Conservation (phyloP, 2,888 invertebrate genomes). For the Leptopterna dolabrata region DNA sequence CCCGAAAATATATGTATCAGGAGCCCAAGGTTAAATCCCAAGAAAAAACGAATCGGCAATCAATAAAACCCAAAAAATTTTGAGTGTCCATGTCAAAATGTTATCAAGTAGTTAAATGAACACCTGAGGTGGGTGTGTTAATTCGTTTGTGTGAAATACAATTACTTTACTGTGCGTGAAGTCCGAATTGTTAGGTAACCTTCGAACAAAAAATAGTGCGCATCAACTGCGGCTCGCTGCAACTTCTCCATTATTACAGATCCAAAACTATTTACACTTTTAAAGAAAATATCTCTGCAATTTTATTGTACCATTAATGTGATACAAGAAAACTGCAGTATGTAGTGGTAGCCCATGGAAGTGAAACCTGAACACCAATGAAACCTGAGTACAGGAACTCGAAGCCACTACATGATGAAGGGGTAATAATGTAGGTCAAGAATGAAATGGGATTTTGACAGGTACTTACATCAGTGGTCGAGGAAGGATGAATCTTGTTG, state of each 20-base stretch:
- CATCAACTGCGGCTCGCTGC: neutral
- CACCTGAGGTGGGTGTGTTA: neutral
- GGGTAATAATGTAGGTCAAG: neutral
- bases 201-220: neutral
- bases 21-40: too few relatives aligned
- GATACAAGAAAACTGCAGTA: neutral
- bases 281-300: neutral
- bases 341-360: neutral
- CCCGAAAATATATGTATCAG: too few relatives aligned
- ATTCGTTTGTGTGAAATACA: neutral
- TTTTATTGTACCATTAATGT: neutral
- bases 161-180: neutral
- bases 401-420: neutral
- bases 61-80: neutral
- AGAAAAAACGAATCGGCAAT: neutral
- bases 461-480: conserved; percentile 33
- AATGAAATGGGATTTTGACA: neutral
- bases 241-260: neutral
- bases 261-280: neutral
- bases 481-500: neutral
- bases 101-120: neutral
- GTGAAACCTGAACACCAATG: neutral
- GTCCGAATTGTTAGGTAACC: neutral
- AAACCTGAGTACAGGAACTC: neutral
- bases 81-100: neutral